Evolutionary conservation across 2,888 invertebrate species (phyloP).

Genomic region (Andrena bicolor): DNA sequence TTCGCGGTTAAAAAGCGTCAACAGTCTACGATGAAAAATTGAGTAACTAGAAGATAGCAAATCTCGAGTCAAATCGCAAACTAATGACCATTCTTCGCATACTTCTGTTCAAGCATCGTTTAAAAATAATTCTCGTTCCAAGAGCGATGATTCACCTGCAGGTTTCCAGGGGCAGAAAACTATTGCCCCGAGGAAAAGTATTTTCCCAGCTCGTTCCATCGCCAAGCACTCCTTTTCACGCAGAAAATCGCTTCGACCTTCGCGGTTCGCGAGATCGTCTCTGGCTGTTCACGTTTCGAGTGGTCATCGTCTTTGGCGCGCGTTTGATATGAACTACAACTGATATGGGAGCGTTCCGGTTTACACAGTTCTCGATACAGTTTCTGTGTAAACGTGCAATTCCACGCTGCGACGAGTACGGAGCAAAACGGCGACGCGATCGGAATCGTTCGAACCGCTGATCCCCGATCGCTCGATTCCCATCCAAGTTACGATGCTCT

Average conservation of each 20-base stretch:
- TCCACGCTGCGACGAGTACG: constrained; percentile 33
- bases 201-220: not conserved
- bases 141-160: no score
- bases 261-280: not conserved
- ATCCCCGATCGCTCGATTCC: constrained; percentile 27
- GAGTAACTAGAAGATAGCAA: no score
- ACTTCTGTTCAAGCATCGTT: no score
- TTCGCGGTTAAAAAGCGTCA: no score
- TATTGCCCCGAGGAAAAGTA: not conserved
- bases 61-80: no score
- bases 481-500: constrained; percentile 1
- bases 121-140: no score
- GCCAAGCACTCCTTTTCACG: not conserved
- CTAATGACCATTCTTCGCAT: no score
- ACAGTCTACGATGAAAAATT: no score
- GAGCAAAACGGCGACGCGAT: constrained; percentile 49
- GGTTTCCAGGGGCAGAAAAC: not conserved
- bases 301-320: constrained; percentile 49
- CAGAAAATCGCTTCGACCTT: constrained; percentile 10
- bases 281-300: not conserved
- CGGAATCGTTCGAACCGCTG: constrained; percentile 44
- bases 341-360: constrained; percentile 62
- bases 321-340: constrained; percentile 62
- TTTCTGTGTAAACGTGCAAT: constrained; percentile 43
- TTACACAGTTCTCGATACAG: constrained; percentile 47